A percentile compares a stretch with the other conserved stretches of the same genome.
Conservation (phyloP, 1,140 invertebrate species). For the Eupristina koningsbergeri region DNA sequence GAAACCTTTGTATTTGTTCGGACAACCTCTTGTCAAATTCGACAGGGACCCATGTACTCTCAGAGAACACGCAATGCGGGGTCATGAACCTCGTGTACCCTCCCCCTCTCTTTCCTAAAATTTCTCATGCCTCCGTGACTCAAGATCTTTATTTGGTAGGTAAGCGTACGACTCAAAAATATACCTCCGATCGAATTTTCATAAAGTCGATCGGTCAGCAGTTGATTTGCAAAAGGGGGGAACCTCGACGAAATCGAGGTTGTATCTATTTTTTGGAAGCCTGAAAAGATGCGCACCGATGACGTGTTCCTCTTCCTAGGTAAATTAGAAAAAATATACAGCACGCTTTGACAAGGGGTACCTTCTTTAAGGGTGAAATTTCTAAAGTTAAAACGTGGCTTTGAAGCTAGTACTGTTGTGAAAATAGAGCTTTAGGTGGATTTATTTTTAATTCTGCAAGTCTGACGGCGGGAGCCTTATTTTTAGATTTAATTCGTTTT, state of each 20-base stretch:
- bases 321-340: slow-evolving; percentile 28
- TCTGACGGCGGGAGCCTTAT: background rate
- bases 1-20: background rate
- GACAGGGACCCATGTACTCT: too few species aligned
- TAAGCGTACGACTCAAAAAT: background rate
- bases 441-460: slow-evolving; percentile 42
- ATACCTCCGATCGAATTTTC: slow-evolving; percentile 11
- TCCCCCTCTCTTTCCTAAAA: background rate
- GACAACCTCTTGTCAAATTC: background rate
- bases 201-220: background rate
- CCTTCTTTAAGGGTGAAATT: slow-evolving; percentile 19
- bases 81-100: too few species aligned
- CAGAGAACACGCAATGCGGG: too few species aligned
- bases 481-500: background rate
- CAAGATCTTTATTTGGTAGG: slow-evolving; percentile 1
- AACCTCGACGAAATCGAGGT: background rate
- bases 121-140: background rate
- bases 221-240: background rate
- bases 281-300: background rate
- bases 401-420: slow-evolving; percentile 21
- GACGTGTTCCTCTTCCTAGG: slow-evolving; percentile 6
- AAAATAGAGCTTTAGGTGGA: slow-evolving; percentile 20
- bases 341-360: background rate
- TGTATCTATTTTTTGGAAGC: too few species aligned
- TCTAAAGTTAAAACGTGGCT: slow-evolving; percentile 44